phyloP scores from a whole-genome alignment of 1,140 invertebrate genomes.

The Heliconius melpomene region DNA sequence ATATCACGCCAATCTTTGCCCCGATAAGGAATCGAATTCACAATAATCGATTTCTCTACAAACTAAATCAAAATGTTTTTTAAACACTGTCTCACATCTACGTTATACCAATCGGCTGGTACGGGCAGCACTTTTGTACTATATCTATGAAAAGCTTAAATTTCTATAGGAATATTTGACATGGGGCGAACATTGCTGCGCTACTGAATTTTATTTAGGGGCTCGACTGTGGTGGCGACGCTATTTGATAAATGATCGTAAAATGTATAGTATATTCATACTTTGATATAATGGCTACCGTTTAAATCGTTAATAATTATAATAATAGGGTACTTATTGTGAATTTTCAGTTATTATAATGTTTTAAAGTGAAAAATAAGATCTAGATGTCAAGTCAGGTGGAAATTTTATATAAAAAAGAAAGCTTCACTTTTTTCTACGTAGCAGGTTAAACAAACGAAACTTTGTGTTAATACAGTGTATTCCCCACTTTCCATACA shows the following conservation, averaged over 20 bases:
- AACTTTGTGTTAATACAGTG: no score
- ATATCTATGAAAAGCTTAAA: constrained; percentile 30
- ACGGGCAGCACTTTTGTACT: constrained; percentile 34
- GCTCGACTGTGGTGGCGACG: constrained; percentile 21
- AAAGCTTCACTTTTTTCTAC: background rate
- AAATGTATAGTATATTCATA: background rate
- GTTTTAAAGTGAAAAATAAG: background rate
- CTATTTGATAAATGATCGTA: constrained; percentile 35
- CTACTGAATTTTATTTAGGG: constrained; percentile 34
- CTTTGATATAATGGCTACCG: background rate
- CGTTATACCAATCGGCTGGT: constrained; percentile 29
- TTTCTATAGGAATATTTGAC: constrained; percentile 37
- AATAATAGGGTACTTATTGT: background rate
- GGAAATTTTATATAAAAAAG: background rate
- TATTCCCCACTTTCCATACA: no score
- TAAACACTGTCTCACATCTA: constrained; percentile 1
- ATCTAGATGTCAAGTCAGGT: background rate
- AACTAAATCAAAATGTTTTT: no score
- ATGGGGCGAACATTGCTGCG: constrained; percentile 21
- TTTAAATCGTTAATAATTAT: background rate
- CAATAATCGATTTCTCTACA: no score
- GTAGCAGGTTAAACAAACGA: no score
- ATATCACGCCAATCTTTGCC: no score
- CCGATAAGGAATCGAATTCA: no score
- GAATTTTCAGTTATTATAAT: background rate